Evolutionary conservation across 2,888 invertebrate species (phyloP).

Genomic region (Erannis defoliaria): DNA sequence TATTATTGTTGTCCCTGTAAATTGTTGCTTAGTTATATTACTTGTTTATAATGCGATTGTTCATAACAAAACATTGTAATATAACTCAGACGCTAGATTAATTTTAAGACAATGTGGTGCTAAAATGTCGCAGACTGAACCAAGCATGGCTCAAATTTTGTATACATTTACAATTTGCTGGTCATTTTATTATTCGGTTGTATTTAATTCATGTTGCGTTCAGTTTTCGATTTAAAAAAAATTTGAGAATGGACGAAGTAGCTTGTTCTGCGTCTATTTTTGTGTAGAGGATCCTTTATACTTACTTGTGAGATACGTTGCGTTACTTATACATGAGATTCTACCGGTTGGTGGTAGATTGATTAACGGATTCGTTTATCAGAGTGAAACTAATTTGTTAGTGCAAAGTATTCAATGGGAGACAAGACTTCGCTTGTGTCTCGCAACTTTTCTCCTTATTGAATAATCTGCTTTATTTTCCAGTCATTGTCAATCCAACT

Average conservation of each 20-base stretch:
- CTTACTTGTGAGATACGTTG: not conserved
- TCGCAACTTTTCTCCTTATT: not conserved
- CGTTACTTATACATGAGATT: no score
- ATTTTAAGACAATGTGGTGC: slow-evolving; percentile 76
- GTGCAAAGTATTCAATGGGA: not conserved
- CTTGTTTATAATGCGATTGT: no score
- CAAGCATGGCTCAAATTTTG: slow-evolving; percentile 71
- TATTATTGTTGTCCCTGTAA: slow-evolving; percentile 58
- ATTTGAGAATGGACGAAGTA: slow-evolving; percentile 13
- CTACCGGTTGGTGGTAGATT: not conserved
- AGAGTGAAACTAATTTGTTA: not conserved
- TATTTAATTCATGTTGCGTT: slow-evolving; percentile 30
- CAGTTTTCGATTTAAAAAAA: slow-evolving; percentile 17
- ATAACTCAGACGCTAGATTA: slow-evolving; percentile 46
- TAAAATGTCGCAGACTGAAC: slow-evolving; percentile 75
- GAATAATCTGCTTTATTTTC: not conserved
- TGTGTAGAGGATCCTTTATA: not conserved
- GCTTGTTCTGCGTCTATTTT: slow-evolving; percentile 7
- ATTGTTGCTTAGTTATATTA: slow-evolving; percentile 35
- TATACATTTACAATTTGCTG: slow-evolving; percentile 53
- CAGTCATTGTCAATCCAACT: not conserved
- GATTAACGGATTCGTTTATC: not conserved
- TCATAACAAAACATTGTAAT: slow-evolving; percentile 20
- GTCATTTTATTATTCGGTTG: slow-evolving; percentile 34
- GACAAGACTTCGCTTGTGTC: not conserved